Percentiles rank a stretch among this genome's conserved stretches.
Evolutionary conservation across 2,113 vertebrate genomes (phyloP).

Genomic region (Puntigrus tetrazona): DNA sequence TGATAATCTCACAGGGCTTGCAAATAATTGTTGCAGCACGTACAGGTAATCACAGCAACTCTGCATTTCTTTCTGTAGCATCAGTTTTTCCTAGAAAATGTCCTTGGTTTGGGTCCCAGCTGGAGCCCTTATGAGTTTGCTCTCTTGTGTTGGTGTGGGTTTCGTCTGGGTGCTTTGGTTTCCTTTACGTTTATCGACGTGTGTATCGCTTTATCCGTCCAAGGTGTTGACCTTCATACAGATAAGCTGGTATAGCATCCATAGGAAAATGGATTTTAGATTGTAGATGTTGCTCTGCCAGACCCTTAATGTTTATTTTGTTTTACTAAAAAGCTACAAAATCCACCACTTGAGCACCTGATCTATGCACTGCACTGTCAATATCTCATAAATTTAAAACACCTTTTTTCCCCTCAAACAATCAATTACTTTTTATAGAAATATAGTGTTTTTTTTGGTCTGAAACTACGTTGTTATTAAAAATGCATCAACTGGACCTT

Average conservation of each 20-base stretch:
- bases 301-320: neutral
- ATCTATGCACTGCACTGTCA: neutral
- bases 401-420: too few relatives aligned
- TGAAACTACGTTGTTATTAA: neutral
- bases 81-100: neutral
- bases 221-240: neutral
- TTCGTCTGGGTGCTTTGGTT: too few relatives aligned
- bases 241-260: neutral
- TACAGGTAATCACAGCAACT: neutral
- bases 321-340: neutral
- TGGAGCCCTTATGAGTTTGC: neutral
- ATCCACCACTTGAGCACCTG: too few relatives aligned
- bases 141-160: neutral
- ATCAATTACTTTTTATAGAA: too few relatives aligned
- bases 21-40: neutral
- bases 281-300: neutral
- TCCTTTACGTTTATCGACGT: too few relatives aligned
- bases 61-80: neutral
- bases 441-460: too few relatives aligned
- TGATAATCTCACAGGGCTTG: neutral
- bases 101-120: neutral
- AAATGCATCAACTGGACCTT: neutral
- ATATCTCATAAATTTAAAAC: too few relatives aligned
- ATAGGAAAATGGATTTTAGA: neutral
- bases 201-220: too few relatives aligned